Conservation (phyloP, 2,797 vertebrate species). For the Intellagama lesueurii region DNA sequence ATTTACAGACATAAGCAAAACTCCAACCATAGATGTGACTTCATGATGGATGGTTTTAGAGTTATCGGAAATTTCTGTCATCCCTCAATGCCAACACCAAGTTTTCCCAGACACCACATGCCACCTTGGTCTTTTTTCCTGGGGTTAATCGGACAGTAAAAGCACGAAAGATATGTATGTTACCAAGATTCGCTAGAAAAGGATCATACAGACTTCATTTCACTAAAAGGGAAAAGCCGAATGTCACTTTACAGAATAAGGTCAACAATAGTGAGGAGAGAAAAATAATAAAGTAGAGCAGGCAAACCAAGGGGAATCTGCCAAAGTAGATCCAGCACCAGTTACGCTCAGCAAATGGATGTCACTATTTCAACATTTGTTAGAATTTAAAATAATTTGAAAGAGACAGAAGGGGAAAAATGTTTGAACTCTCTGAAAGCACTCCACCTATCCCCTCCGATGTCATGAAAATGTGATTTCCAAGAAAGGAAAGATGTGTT, state of each 20-base stretch:
- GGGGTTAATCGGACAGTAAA: slow-evolving; percentile 22
- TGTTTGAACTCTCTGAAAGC: background rate
- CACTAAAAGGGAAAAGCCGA: slow-evolving; percentile 15
- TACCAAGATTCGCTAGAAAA: background rate
- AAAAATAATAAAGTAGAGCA: background rate
- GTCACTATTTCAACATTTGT: background rate
- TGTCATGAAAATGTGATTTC: slow-evolving; percentile 7
- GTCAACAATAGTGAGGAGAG: slow-evolving; percentile 1
- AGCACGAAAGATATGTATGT: background rate
- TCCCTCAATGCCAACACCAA: slow-evolving; percentile 2
- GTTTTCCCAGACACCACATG: background rate
- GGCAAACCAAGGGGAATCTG: slow-evolving; percentile 27
- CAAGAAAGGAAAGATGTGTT: background rate
- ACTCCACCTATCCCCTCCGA: background rate
- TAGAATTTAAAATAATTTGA: slow-evolving; percentile 30
- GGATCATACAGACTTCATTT: slow-evolving; percentile 24
- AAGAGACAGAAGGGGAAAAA: slow-evolving; percentile 26
- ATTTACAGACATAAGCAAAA: slow-evolving; percentile 15
- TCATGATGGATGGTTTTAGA: slow-evolving; percentile 4
- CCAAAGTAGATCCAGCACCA: slow-evolving; percentile 3
- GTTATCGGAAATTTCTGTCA: background rate
- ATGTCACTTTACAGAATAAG: slow-evolving; percentile 23
- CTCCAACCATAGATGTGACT: background rate
- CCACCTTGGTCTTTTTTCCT: background rate
- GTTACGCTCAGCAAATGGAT: slow-evolving; percentile 15